phyloP scores from a whole-genome alignment of 2,888 invertebrate genomes.

The Mesorhabditis spiculigera region DNA sequence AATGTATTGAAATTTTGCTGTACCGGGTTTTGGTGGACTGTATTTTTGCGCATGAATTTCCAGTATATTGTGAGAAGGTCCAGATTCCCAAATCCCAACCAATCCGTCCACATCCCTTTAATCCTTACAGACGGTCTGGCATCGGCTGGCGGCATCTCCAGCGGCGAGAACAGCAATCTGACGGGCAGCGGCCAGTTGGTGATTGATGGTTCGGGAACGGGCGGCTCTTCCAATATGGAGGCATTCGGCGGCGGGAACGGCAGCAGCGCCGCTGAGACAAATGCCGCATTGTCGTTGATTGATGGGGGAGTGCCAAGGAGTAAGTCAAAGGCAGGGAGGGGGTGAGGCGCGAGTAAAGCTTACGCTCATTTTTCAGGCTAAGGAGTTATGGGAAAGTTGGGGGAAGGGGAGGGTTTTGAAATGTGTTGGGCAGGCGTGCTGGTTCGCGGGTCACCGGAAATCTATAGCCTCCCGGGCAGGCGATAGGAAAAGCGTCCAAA shows the following conservation, averaged over 20 bases:
- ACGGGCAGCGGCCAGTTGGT: conserved; percentile 24
- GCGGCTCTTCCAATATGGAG: conserved; percentile 25
- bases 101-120: background rate
- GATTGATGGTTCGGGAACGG: conserved; percentile 18
- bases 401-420: too few species aligned
- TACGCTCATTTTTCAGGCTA: too few species aligned
- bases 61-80: background rate
- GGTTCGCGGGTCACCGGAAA: too few species aligned
- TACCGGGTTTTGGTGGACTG: background rate
- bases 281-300: conserved; percentile 19
- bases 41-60: background rate
- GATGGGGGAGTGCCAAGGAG: conserved; percentile 22
- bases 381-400: too few species aligned
- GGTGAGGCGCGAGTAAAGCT: too few species aligned
- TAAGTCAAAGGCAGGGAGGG: conserved; percentile 3
- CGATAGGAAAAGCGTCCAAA: too few species aligned
- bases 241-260: conserved; percentile 28
- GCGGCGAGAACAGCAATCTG: conserved; percentile 29
- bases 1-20: too few species aligned
- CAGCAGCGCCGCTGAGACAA: conserved; percentile 20
- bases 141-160: conserved; percentile 22
- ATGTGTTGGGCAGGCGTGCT: too few species aligned
- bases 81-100: background rate
- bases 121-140: conserved; percentile 20
- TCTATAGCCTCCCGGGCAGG: too few species aligned